Percentiles rank a stretch among this genome's conserved stretches.
Conservation (phyloP, 2,113 vertebrate genomes). For the Saguinus midas region DNA sequence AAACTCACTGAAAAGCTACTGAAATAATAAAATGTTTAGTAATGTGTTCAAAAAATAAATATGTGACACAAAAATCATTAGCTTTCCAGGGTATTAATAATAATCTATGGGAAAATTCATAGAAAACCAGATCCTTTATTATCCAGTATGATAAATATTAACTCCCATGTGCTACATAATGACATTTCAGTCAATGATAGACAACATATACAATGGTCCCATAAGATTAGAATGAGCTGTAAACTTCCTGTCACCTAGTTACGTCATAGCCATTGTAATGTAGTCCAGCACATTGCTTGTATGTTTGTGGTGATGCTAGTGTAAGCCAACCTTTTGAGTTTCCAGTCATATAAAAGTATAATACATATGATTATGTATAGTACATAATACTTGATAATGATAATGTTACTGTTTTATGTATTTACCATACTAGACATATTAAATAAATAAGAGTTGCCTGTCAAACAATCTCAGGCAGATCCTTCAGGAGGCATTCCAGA, state of each 20-base stretch:
- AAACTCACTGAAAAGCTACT: background rate
- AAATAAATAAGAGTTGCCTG: background rate
- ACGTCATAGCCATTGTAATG: background rate
- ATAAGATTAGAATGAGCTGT: background rate
- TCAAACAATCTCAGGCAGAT: background rate
- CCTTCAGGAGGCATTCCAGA: background rate
- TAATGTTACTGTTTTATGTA: background rate
- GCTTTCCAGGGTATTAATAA: background rate
- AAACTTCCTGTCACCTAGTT: background rate
- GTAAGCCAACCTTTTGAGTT: background rate
- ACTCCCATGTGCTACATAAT: background rate
- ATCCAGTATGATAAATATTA: background rate
- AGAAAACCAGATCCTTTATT: background rate
- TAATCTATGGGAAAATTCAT: background rate
- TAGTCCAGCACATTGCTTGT: background rate
- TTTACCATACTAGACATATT: background rate
- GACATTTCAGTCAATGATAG: background rate
- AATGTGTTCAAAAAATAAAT: background rate
- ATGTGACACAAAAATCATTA: background rate
- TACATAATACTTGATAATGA: background rate
- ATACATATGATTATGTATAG: background rate
- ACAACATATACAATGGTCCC: background rate
- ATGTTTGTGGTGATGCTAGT: background rate
- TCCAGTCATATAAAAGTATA: background rate
- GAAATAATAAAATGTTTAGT: background rate